Evolutionary conservation across 2,888 invertebrate genomes (phyloP).

Genomic region (Margaritifera margaritifera): DNA sequence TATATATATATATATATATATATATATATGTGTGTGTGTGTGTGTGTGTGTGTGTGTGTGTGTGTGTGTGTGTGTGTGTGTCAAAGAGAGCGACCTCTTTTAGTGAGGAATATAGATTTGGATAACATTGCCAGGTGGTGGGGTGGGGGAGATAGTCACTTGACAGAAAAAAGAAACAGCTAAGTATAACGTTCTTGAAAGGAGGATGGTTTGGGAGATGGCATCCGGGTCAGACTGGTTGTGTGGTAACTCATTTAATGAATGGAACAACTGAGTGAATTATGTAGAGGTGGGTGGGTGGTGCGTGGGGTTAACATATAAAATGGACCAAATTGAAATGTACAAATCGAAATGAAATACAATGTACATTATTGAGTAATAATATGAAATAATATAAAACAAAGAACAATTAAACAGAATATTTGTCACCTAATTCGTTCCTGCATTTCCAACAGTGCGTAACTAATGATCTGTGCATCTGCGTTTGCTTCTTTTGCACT

Average conservation of each 20-base stretch:
- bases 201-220: not conserved
- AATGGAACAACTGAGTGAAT: not conserved
- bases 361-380: too few species aligned
- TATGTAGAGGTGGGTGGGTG: not conserved
- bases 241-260: not conserved
- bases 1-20: too few species aligned
- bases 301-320: too few species aligned
- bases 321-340: not conserved
- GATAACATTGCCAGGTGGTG: too few species aligned
- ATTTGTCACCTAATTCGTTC: conserved; percentile 4
- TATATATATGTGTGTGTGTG: too few species aligned
- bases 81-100: too few species aligned
- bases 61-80: too few species aligned
- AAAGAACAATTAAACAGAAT: too few species aligned
- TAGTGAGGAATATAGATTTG: too few species aligned
- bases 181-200: not conserved
- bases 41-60: too few species aligned
- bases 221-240: not conserved
- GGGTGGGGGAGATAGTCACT: not conserved
- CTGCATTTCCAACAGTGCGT: conserved; percentile 21
- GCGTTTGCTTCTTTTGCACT: not conserved
- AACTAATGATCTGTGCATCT: conserved; percentile 47
- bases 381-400: too few species aligned
- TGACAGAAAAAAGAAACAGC: not conserved
- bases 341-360: not conserved